Evolutionary conservation across 2,888 invertebrate genomes (phyloP), one percentile per base, ranked within the genome.

Genomic region (Drosophila austrosaltans): DNA sequence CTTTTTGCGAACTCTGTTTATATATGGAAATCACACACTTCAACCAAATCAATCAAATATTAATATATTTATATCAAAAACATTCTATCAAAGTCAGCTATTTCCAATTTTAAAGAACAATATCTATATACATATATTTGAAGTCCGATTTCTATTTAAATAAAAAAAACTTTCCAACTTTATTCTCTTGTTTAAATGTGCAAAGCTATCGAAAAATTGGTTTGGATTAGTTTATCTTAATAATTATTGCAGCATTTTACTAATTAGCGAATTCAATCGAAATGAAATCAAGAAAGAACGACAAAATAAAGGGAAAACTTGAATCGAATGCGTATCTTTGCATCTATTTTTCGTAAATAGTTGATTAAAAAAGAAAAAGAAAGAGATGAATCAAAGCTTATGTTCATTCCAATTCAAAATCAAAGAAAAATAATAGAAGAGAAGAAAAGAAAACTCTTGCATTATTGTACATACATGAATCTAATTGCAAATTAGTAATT

Each of bases 301-400:
- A 68, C 60, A 4, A 10, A 16, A 22, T 8, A 20, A 48, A 48
- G 48, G 48, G 48, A 48, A 48, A 72, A 73, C 70, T 76, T 73
- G 73, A 77, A 74, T 69, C 63, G 83, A 89, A 76, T 87, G 90
- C 91, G 91, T 91, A 91, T 91, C 91, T 91, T 91, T 91, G 82
- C 87, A 91, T 91, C 86, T 91, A 91, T 91, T 91, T 91, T 91
- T 91, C 91, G 91, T 91, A 90, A 91, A 87, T 91, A 90, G 91
- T 91, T 91, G 91, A 81, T 78, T 60, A 53, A 75, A 57, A 39
- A 22, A 63, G 71, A 65, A 48, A n/a, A 36, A 63, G 72, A 71
- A 30, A n/a, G 53, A 62, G 67, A 57, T 1, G 2, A 58, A 53
- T 10, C 25, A 44, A 30, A 22, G 57, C 54, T 48, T 28, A 58